phyloP scores from a whole-genome alignment of 2,113 vertebrate species.

The Nannobrachium achirus region DNA sequence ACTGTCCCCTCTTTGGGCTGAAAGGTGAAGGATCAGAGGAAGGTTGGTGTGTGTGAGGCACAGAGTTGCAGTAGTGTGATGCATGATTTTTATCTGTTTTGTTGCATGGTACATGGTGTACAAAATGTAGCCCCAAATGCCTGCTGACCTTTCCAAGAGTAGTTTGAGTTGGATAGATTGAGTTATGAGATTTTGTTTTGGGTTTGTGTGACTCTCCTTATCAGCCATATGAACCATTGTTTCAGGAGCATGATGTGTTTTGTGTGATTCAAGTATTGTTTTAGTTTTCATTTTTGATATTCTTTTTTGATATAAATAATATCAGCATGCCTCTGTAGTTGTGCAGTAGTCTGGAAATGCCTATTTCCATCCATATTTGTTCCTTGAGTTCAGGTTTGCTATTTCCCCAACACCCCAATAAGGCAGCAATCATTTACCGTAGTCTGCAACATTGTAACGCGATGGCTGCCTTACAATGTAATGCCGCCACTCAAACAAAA shows the following conservation, averaged over 20 bases:
- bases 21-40: constrained; percentile 71
- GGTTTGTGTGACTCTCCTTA: not conserved
- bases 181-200: not conserved
- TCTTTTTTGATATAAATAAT: constrained; percentile 1
- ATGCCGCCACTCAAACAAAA: too few species aligned
- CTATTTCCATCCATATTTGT: not conserved
- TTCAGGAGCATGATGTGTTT: too few species aligned
- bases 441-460: too few species aligned
- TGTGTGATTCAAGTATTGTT: too few species aligned
- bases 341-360: not conserved
- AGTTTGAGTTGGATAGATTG: too few species aligned
- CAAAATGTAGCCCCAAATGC: not conserved
- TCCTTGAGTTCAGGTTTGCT: not conserved
- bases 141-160: not conserved
- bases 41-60: constrained; percentile 73
- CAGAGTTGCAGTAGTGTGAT: constrained; percentile 24
- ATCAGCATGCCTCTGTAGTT: constrained; percentile 28
- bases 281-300: constrained; percentile 18
- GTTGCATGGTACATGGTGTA: constrained; percentile 46
- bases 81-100: constrained; percentile 37
- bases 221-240: too few species aligned
- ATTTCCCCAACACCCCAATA: too few species aligned
- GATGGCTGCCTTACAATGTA: too few species aligned
- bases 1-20: constrained; percentile 73
- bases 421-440: too few species aligned